Evolutionary conservation across 2,888 invertebrate species (phyloP).

Genomic region (Caenorhabditis angaria): DNA sequence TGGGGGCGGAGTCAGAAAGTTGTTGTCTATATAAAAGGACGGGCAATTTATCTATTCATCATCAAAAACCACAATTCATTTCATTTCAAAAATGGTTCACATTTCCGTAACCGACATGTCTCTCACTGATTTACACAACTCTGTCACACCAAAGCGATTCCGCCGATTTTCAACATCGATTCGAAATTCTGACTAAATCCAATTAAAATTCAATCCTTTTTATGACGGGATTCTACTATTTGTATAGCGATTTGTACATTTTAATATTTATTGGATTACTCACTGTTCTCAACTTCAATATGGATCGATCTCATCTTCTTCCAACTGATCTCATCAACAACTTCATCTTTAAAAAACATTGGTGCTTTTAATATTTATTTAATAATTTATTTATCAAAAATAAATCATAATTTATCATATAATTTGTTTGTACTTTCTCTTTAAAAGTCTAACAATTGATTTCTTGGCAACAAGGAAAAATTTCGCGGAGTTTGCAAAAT

Average conservation of each 20-base stretch:
- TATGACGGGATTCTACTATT: neutral
- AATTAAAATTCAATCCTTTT: neutral
- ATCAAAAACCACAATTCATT: neutral
- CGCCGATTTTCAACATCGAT: neutral
- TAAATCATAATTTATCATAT: neutral
- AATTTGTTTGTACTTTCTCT: neutral
- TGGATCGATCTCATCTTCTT: neutral
- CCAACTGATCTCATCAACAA: neutral
- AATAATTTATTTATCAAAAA: neutral
- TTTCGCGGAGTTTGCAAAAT: too few relatives aligned
- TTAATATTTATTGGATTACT: neutral
- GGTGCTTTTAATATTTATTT: constrained; percentile 1
- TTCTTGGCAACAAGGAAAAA: too few relatives aligned
- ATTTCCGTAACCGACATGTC: neutral
- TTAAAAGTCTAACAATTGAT: too few relatives aligned
- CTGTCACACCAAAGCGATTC: neutral
- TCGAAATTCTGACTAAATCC: neutral
- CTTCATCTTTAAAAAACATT: neutral
- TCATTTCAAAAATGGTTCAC: neutral
- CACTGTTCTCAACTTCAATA: neutral
- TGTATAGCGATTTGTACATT: neutral
- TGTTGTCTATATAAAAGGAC: neutral
- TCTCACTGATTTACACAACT: neutral
- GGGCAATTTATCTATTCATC: neutral
- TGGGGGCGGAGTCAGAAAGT: neutral